Conservation (phyloP, 2,888 invertebrate species). For the Cataglyphis cursor region DNA sequence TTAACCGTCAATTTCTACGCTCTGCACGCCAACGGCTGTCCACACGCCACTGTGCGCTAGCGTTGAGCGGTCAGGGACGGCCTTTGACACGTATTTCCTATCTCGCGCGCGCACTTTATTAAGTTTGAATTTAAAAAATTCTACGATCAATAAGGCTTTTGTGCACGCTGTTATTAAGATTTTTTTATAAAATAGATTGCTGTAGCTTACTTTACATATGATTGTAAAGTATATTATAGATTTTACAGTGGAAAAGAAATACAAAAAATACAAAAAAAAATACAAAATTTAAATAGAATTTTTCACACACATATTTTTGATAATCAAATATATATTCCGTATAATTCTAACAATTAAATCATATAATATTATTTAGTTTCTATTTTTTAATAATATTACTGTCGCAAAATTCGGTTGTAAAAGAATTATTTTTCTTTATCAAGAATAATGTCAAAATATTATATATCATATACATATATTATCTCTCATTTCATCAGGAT, state of each 20-base stretch:
- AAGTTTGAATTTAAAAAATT: conserved; percentile 15
- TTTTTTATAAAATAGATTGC: conserved; percentile 13
- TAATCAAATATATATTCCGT: not conserved
- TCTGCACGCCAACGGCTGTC: conserved; percentile 70
- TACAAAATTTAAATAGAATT: not conserved
- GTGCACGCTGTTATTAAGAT: not conserved
- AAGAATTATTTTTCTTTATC: conserved; percentile 4
- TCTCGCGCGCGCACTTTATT: conserved; percentile 25
- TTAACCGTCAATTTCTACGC: conserved; percentile 79
- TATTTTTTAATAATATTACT: not conserved
- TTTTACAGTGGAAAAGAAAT: not conserved
- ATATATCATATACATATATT: not conserved
- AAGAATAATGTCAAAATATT: not conserved
- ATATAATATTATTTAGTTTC: conserved; percentile 4
- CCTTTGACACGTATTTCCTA: conserved; percentile 79
- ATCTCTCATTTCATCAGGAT: not conserved
- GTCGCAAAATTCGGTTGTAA: not conserved
- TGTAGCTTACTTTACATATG: not conserved
- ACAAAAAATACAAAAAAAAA: not conserved
- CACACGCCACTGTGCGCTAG: conserved; percentile 68
- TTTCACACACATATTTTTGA: not conserved
- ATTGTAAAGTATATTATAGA: not conserved
- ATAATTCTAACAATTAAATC: not conserved
- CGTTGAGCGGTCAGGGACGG: conserved; percentile 79
- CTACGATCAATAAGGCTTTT: conserved; percentile 28